phyloP scores from a whole-genome alignment of 1,140 invertebrate species.

The Drosophila jambulina region DNA sequence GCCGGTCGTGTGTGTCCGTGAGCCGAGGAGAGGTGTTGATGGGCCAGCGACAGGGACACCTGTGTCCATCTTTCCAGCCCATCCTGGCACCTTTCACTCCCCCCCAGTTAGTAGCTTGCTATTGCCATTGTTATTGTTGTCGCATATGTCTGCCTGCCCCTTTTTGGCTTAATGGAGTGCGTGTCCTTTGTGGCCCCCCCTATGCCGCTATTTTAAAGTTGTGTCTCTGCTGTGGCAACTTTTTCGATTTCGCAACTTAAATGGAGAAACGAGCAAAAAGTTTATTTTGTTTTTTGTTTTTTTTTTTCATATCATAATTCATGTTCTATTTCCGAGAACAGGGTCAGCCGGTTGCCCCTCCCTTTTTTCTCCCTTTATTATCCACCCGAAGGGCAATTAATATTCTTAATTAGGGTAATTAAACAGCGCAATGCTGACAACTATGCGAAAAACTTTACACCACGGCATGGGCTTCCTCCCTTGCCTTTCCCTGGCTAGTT shows the following conservation, averaged over 20 bases:
- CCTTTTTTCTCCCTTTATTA: constrained; percentile 15
- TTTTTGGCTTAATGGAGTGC: constrained; percentile 70
- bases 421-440: constrained; percentile 82
- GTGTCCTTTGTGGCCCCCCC: constrained; percentile 53
- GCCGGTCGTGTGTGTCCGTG: constrained; percentile 13
- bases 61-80: constrained; percentile 49
- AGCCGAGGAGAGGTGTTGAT: constrained; percentile 70
- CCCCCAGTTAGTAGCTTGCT: constrained; percentile 72
- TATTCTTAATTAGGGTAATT: constrained; percentile 85
- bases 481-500: constrained; percentile 24
- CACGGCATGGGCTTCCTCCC: constrained; percentile 41
- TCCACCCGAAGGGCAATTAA: constrained; percentile 77
- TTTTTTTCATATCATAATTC: constrained; percentile 71
- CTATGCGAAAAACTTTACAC: constrained; percentile 73
- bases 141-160: constrained; percentile 44
- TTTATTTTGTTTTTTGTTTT: constrained; percentile 38
- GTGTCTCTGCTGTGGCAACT: constrained; percentile 42
- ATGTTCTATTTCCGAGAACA: constrained; percentile 68
- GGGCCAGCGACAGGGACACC: constrained; percentile 77
- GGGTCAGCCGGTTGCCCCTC: constrained; percentile 10
- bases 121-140: constrained; percentile 71
- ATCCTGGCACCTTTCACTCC: background rate
- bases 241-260: constrained; percentile 80
- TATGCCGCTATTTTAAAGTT: constrained; percentile 49
- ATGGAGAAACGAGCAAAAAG: constrained; percentile 61